Percentiles rank a stretch among this genome's conserved stretches.
phyloP scores from a whole-genome alignment of 2,113 vertebrate species.

The Atractosteus spatula region DNA sequence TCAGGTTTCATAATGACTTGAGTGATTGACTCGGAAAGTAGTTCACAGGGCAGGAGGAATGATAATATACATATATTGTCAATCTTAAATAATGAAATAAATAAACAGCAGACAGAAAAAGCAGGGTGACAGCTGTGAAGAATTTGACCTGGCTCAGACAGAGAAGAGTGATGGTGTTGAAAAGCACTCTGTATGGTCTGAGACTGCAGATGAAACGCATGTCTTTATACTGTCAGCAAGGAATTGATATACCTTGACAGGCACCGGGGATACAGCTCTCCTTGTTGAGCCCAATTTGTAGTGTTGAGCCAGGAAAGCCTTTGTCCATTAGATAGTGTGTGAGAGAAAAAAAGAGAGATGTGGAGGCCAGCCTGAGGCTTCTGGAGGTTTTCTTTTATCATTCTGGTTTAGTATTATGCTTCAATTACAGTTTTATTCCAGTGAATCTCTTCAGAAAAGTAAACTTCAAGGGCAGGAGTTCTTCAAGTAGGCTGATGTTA shows the following conservation, averaged over 20 bases:
- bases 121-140: constrained; percentile 4
- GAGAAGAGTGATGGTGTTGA: constrained; percentile 11
- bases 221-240: constrained; percentile 23
- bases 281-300: constrained; percentile 42
- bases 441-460: too few species aligned
- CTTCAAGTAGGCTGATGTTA: too few species aligned
- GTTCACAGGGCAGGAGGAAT: neutral
- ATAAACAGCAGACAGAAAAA: neutral
- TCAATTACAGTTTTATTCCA: too few species aligned
- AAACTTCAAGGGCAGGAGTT: too few species aligned
- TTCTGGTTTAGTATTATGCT: too few species aligned
- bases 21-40: neutral
- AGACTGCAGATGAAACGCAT: constrained; percentile 21
- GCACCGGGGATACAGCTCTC: constrained; percentile 24
- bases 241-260: constrained; percentile 30
- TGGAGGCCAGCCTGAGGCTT: constrained; percentile 25
- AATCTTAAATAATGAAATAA: constrained; percentile 1
- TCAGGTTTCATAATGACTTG: too few species aligned
- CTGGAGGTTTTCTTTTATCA: constrained; percentile 14
- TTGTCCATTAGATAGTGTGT: constrained; percentile 32
- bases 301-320: constrained; percentile 29
- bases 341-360: constrained; percentile 19
- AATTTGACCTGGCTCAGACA: constrained; percentile 8
- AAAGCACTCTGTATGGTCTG: constrained; percentile 10
- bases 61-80: neutral